Percentiles rank a stretch among this genome's conserved stretches.
phyloP scores from a whole-genome alignment of 2,888 invertebrate species.

The Gryllus longicercus region DNA sequence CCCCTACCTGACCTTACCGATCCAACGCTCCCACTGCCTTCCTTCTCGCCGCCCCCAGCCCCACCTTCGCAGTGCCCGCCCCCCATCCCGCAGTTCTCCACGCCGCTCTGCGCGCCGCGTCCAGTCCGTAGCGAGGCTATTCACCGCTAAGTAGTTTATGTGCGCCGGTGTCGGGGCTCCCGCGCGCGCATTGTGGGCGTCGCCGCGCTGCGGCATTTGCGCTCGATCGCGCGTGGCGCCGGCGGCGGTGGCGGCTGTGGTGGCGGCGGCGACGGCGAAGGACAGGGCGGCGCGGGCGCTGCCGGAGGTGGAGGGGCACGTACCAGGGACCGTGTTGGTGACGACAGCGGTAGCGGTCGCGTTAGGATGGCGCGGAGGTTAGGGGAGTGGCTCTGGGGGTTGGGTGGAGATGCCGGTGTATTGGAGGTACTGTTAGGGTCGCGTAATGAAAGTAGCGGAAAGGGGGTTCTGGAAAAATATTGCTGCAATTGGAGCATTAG shows the following conservation, averaged over 20 bases:
- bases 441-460: no score
- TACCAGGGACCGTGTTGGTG: no score
- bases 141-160: constrained; percentile 2
- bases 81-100: neutral
- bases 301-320: neutral
- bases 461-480: no score
- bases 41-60: neutral
- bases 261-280: neutral
- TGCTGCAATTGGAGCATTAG: no score
- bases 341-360: no score
- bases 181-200: neutral
- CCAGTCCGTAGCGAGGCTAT: neutral
- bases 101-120: neutral
- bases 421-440: no score
- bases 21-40: no score
- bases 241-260: neutral
- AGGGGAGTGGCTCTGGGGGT: no score
- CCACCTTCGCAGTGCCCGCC: neutral
- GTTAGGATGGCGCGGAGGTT: no score
- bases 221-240: neutral
- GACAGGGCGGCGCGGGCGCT: neutral
- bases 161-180: neutral
- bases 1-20: no score
- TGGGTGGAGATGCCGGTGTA: no score
- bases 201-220: neutral